A percentile compares a stretch with the other conserved stretches of the same genome.
Conservation (phyloP, 2,888 invertebrate species). For the Archips xylosteana region DNA sequence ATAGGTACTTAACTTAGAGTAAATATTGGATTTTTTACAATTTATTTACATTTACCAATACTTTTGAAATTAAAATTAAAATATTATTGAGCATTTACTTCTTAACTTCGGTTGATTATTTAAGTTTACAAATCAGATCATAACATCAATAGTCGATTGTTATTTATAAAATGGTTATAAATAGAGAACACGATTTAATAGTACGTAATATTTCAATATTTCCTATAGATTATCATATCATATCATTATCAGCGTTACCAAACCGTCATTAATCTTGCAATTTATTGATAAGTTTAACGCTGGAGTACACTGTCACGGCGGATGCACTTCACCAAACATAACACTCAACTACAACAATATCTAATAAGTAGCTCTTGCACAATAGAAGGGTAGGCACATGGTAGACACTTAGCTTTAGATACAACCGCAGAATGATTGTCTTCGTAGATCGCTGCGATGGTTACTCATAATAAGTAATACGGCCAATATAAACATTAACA, state of each 20-base stretch:
- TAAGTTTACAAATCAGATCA: neutral
- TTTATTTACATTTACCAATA: no score
- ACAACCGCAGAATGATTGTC: neutral
- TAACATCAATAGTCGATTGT: neutral
- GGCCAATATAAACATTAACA: neutral
- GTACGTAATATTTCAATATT: constrained; percentile 52
- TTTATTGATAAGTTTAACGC: constrained; percentile 58
- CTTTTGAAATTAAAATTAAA: no score
- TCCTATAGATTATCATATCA: constrained; percentile 57
- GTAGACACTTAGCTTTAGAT: neutral
- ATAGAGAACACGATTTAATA: neutral
- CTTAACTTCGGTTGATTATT: no score
- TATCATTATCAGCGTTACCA: constrained; percentile 61
- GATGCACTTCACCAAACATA: constrained; percentile 49
- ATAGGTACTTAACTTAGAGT: neutral
- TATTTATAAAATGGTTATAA: neutral
- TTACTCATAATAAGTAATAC: neutral
- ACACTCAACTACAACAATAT: constrained; percentile 23
- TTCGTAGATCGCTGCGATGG: neutral
- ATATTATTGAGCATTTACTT: no score
- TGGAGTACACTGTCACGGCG: constrained; percentile 57
- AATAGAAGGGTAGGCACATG: neutral
- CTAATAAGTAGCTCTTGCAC: constrained; percentile 16
- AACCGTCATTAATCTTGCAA: constrained; percentile 62
- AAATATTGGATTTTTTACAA: neutral